phyloP scores from a whole-genome alignment of 2,113 vertebrate species.

The Scatophagus argus region DNA sequence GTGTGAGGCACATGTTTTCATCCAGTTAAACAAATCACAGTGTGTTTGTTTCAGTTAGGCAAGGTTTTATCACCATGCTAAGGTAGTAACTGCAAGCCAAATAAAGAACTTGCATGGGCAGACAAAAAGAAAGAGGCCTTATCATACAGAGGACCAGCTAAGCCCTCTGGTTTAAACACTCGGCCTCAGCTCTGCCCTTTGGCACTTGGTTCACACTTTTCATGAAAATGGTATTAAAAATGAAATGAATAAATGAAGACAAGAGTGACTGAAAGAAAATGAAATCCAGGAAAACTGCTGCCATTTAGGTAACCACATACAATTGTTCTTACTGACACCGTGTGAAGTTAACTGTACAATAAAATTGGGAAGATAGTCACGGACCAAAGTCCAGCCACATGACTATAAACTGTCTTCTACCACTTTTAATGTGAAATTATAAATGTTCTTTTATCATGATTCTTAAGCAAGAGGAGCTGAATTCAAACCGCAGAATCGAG shows the following conservation, averaged over 20 bases:
- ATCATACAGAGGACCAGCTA: constrained; percentile 33
- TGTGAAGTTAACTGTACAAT: constrained; percentile 38
- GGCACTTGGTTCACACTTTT: constrained; percentile 25
- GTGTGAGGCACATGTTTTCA: constrained; percentile 30
- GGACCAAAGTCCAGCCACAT: constrained; percentile 43
- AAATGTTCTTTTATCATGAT: constrained; percentile 34
- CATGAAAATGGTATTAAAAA: constrained; percentile 50
- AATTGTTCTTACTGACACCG: constrained; percentile 40
- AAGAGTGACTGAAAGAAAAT: constrained; percentile 32
- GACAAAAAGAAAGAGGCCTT: constrained; percentile 37
- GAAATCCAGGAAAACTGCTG: constrained; percentile 25
- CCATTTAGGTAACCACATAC: constrained; percentile 42
- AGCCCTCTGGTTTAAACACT: constrained; percentile 39
- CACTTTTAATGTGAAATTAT: constrained; percentile 33
- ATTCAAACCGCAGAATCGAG: constrained; percentile 24
- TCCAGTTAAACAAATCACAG: constrained; percentile 39
- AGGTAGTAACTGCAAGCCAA: constrained; percentile 42
- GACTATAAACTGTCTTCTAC: constrained; percentile 24
- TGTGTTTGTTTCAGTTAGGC: constrained; percentile 33
- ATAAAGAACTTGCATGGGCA: constrained; percentile 47
- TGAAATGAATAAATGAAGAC: constrained; percentile 52
- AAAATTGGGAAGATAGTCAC: constrained; percentile 20
- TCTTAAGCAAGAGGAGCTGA: constrained; percentile 23
- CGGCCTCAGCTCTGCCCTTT: constrained; percentile 1
- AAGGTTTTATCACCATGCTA: constrained; percentile 44